Base-by-base conservation (phyloP, 2,888 invertebrate species). In the Empis livida region DNA sequence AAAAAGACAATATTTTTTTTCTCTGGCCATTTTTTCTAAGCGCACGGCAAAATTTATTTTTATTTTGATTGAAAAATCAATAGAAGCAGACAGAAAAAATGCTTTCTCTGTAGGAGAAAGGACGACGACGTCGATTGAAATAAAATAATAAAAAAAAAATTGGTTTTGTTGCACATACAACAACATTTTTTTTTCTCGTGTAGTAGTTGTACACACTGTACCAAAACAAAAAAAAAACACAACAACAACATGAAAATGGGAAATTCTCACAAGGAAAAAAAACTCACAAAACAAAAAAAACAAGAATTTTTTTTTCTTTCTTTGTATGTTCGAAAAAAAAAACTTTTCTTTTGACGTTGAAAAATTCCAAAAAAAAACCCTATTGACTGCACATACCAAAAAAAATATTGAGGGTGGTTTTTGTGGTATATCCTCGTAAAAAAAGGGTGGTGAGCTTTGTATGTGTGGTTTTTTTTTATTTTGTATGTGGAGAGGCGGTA, bases 1-100 rank as follows among this genome's bases (percentile, higher is more conserved):
- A n/a, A 10, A 15, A 38, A 16, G 10, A 15, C 8, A 9, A 41
- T 5, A 23, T n/a, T 13, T 35, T 27, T 27, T 20, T 20, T 20
- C 38, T 38, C 16, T 32, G 15, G 16, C 20, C 20, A 20, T 20
- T 20, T 27, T 27, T 27, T 27, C 23, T 27, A 27, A 27, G 23
- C 23, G 23, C 23, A 27, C 23, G 23, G 35, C 35, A 35, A 35
- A 35, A 35, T n/a, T n/a, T 35, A n/a, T 35, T 13, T 5, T n/a
- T n/a, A 35, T 35, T 48, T 51, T 58, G 57, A 57, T 57, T 57
- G 64, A 65, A 68, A 68, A 68, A 68, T 70, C 70, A 67, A 68
- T 70, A 70, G 66, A 61, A 65, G 64, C 68, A 69, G 68, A 68
- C 70, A 57, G 59, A 57, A 59, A 59, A 59, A 57, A 57, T n/a